Percentiles rank a stretch among this genome's conserved stretches.
These are phyloP conservation scores for Mungos mungo DNA, from an alignment of 2,113 vertebrate species.

Conservation along the genomic window DNA sequence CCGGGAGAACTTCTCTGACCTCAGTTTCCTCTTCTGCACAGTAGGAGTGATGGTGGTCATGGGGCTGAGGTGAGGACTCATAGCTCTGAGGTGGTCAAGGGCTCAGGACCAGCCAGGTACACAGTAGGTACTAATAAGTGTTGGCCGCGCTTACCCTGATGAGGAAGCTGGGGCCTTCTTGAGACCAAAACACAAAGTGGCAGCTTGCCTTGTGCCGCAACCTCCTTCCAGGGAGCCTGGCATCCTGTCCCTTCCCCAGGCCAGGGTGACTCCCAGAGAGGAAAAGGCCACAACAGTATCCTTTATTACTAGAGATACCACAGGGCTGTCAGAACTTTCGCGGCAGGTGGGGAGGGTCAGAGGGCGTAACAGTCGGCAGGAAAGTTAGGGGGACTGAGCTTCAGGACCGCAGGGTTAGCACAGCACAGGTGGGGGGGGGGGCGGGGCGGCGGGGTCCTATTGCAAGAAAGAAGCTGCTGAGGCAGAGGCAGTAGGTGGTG, in stretches of 20 bases:
- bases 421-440: too few species aligned
- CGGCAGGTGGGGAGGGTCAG: neutral
- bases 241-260: neutral
- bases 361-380: neutral
- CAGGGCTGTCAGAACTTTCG: neutral
- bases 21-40: neutral
- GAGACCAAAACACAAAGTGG: neutral
- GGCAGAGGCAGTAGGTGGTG: accelerated
- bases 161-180: neutral
- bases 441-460: neutral
- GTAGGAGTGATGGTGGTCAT: neutral
- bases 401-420: neutral
- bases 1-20: neutral
- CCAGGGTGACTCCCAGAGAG: neutral
- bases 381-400: neutral
- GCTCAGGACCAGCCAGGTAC: neutral
- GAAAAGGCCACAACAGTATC: neutral
- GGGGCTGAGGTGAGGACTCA: neutral
- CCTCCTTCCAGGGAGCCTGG: neutral
- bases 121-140: neutral
- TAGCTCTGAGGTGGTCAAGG: neutral
- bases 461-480: neutral
- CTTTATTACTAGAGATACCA: conserved; percentile 19
- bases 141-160: neutral
- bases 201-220: neutral